Evolutionary conservation across 2,888 invertebrate genomes (phyloP).

Genomic region (Clistopyga incitator): DNA sequence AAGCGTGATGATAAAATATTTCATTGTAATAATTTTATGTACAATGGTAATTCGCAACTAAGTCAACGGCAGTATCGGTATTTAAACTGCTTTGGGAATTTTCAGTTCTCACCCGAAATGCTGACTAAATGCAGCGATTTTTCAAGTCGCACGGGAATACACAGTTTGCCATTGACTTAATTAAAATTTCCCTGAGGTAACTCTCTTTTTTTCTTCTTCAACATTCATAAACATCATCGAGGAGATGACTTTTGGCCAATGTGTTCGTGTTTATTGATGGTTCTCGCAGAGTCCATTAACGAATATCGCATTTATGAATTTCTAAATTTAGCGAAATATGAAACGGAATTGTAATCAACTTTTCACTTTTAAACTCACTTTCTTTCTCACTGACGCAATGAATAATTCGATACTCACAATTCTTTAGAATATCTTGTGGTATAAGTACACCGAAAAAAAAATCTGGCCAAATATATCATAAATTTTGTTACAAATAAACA

Average conservation of each 20-base stretch:
- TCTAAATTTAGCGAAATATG: not conserved
- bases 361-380: no score
- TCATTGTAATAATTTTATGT: constrained; percentile 62
- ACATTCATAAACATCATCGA: constrained; percentile 28
- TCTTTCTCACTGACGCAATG: no score
- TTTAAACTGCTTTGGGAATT: constrained; percentile 56
- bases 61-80: constrained; percentile 46
- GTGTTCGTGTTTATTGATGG: not conserved
- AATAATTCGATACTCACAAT: no score
- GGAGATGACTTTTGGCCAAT: not conserved
- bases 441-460: no score
- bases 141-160: constrained; percentile 36
- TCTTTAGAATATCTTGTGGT: no score
- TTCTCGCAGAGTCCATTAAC: not conserved
- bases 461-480: no score
- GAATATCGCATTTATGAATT: constrained; percentile 31
- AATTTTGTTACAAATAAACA: no score
- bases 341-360: not conserved
- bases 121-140: constrained; percentile 53
- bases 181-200: constrained; percentile 54
- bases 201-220: constrained; percentile 16
- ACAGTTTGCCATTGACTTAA: constrained; percentile 29
- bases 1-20: constrained; percentile 66
- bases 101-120: constrained; percentile 8
- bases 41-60: constrained; percentile 62